Evolutionary conservation across 2,888 invertebrate genomes (phyloP).

Genomic region (Smittia sp.): DNA sequence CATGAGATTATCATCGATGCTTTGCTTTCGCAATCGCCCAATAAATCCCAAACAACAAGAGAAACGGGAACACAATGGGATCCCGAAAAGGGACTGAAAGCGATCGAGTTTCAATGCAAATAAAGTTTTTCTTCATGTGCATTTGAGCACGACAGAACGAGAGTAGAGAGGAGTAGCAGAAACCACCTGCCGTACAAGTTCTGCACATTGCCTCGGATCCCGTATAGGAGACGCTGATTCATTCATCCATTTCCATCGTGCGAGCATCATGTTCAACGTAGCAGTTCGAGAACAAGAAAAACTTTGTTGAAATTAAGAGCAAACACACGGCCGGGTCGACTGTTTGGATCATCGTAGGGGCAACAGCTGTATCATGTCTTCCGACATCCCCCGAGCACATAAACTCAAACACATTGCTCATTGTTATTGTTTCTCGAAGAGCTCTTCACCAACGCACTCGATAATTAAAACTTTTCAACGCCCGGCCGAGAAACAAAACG

Average conservation of each 20-base stretch:
- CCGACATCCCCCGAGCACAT: background rate
- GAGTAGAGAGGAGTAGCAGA: conserved; percentile 23
- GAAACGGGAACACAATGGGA: conserved; percentile 8
- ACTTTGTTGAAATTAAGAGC: conserved; percentile 38
- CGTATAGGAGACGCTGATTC: conserved; percentile 10
- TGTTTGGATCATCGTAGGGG: background rate
- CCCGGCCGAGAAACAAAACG: background rate
- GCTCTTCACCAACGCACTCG: background rate
- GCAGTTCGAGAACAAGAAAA: background rate
- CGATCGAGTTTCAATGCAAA: conserved; percentile 40
- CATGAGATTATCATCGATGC: background rate
- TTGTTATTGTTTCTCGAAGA: conserved; percentile 14
- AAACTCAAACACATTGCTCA: conserved; percentile 3
- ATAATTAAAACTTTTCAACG: conserved; percentile 18
- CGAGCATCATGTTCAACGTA: conserved; percentile 31
- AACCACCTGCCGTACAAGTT: conserved; percentile 32
- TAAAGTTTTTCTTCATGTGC: conserved; percentile 27
- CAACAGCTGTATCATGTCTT: conserved; percentile 37
- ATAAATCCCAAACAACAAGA: conserved; percentile 1
- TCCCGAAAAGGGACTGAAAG: conserved; percentile 12
- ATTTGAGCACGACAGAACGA: conserved; percentile 5
- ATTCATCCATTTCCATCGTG: conserved; percentile 19
- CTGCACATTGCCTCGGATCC: conserved; percentile 9
- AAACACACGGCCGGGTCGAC: conserved; percentile 21
- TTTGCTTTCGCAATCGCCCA: background rate